phyloP scores from a whole-genome alignment of 1,140 invertebrate species.

The Drosophila kepulauana region DNA sequence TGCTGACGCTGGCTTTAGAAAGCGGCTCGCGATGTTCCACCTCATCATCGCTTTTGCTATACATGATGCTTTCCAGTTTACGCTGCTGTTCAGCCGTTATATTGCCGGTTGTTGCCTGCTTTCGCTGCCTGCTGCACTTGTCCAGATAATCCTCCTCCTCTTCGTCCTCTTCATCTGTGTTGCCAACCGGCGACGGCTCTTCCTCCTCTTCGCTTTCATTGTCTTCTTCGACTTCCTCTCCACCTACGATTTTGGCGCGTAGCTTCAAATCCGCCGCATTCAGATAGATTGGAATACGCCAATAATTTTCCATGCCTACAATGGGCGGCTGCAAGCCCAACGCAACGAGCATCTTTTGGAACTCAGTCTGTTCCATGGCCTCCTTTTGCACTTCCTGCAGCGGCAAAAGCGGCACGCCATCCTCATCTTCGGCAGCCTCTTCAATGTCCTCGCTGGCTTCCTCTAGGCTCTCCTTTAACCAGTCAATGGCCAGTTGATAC shows the following conservation, averaged over 20 bases:
- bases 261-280: conserved; percentile 84
- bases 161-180: conserved; percentile 2
- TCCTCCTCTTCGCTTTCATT: conserved; percentile 31
- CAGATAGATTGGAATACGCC: conserved; percentile 87
- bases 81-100: conserved; percentile 63
- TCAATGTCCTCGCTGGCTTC: conserved; percentile 88
- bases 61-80: conserved; percentile 75
- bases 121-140: conserved; percentile 64
- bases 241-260: conserved; percentile 68
- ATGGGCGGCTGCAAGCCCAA: conserved; percentile 87
- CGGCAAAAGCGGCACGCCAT: conserved; percentile 87
- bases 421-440: conserved; percentile 85
- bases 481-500: conserved; percentile 86
- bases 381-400: conserved; percentile 86
- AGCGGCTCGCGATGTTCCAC: conserved; percentile 53
- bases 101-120: conserved; percentile 51
- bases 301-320: conserved; percentile 87
- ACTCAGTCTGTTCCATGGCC: conserved; percentile 87
- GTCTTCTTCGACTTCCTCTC: conserved; percentile 75
- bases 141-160: conserved; percentile 81
- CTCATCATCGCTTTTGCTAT: conserved; percentile 82
- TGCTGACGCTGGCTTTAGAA: conserved; percentile 43
- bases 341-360: conserved; percentile 87
- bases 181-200: conserved; percentile 8
- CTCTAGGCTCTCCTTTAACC: conserved; percentile 87